Conservation (phyloP, 2,113 vertebrate genomes). For the Thryonomys swinderianus region DNA sequence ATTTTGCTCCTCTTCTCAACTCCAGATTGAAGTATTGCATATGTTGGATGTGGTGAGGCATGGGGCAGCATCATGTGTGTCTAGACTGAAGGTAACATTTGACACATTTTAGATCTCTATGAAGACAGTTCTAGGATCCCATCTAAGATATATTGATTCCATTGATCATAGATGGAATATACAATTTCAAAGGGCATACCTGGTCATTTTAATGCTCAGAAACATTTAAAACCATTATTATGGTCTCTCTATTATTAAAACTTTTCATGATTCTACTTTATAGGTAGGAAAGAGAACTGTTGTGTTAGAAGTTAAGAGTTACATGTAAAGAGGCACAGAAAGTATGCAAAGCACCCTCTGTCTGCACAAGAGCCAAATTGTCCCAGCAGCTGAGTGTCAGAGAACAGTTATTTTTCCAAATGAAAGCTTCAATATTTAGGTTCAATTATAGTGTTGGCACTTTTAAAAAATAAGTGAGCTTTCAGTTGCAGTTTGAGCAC, state of each 20-base stretch:
- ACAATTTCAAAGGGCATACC: neutral
- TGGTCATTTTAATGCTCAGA: neutral
- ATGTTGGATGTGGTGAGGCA: neutral
- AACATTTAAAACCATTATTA: neutral
- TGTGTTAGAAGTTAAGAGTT: neutral
- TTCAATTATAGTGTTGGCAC: neutral
- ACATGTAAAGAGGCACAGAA: neutral
- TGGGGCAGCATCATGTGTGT: neutral
- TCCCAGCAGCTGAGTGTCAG: neutral
- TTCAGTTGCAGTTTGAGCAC: neutral
- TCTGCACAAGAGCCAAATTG: neutral
- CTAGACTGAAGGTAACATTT: neutral
- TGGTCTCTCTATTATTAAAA: neutral
- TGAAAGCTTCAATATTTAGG: neutral
- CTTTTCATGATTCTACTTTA: neutral
- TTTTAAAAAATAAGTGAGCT: neutral
- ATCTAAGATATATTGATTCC: neutral
- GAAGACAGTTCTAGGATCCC: neutral
- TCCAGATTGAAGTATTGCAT: neutral
- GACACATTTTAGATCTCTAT: neutral
- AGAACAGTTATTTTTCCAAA: neutral
- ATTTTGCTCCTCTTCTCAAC: neutral
- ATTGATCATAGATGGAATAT: neutral
- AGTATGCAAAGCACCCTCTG: neutral
- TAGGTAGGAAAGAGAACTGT: neutral